Evolutionary conservation across 2,888 invertebrate genomes (phyloP), one percentile per base, ranked within the genome.

Genomic region (Dicranocentrus wangi): DNA sequence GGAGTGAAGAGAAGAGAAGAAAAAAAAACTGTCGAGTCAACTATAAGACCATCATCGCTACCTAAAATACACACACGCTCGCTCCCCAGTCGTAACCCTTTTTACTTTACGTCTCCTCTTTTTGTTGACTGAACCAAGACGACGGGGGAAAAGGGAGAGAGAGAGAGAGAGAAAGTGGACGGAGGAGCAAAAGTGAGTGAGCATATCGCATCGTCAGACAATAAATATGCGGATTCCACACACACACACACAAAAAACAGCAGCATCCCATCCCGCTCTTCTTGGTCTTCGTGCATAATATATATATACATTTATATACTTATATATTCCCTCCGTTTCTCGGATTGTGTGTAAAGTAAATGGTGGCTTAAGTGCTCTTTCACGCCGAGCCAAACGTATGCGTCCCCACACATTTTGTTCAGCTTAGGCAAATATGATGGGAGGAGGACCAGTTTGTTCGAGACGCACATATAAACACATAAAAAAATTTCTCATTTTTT

Each of bases 181-280:
- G 39, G 51, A 27, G 1, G 51, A 27, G 1, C 7, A 7, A 25
- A 19, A 27, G 43, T 17, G n/a, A 53, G 19, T 65, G 25, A 32
- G 51, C 63, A 65, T 65, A 63, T 28, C 66, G 43, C 66, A 75
- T 75, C 66, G 55, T 25, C 66, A 66, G 53, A 66, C 39, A 65
- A 55, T 75, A 75, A 75, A 75, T 75, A 75, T 75, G 66, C 66
- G 75, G 66, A 75, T 66, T 75, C 71, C 60, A 71, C 60, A n/a
- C 51, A n/a, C n/a, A n/a, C n/a, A n/a, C n/a, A n/a, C n/a, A n/a
- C n/a, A n/a, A n/a, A n/a, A n/a, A n/a, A n/a, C 19, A 51, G 51
- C 19, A 51, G n/a, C n/a, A n/a, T n/a, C n/a, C n/a, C n/a, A n/a
- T n/a, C n/a, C n/a, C n/a, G n/a, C 39, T 39, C 39, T 39, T 39